Base-by-base conservation (phyloP, 2,113 vertebrate genomes). In the Nothocercus nigrocapillus region DNA sequence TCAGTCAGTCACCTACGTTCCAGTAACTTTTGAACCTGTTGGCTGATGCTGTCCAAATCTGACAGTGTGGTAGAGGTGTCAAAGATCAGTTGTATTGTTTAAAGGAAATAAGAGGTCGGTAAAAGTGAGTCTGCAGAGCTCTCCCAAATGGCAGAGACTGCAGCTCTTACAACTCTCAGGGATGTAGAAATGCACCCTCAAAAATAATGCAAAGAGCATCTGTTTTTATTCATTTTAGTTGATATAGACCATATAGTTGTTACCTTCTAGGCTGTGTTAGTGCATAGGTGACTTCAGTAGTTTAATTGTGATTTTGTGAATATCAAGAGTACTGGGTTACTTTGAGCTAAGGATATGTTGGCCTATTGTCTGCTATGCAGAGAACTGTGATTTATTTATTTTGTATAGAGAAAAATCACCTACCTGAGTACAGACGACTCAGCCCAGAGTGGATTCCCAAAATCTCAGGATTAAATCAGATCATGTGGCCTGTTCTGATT, bases 101-200 rank as follows among this genome's bases (percentile, higher is more conserved):
- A 17, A 42, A 83, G 72, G 34, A 53, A 83, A 72, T 0, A 1
- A 22, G n/a, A 2, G 25, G 8, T n/a, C 77, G 14, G 45, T 21
- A 24, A 27, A 59, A 40, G 53, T 54, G 47, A n/a, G 25, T 16
- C 85, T 87, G n/a, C n/a, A 19, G 75, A 88, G 61, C 51, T 36
- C 42, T 54, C 9, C 13, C 1, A 3, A 19, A 0, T 1, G 12
- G 13, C 1, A 15, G 19, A 27, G 11, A 54, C 53, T 69, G 53
- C 32, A 38, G 42, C 36, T 58, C 8, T 30, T 64, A 6, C 21
- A 54, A 27, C 74, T 47, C 1, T 63, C 15, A 7, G 38, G 42
- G 61, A 11, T 18, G 3, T 6, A n/a, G 16, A 36, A 44, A 12
- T 28, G 36, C 82, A 17, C n/a, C 22, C 28, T 67, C 66, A 47